A percentile compares a stretch with the other conserved stretches of the same genome.
Evolutionary conservation across 2,888 invertebrate genomes (phyloP).

Genomic region (Deilephila elpenor): DNA sequence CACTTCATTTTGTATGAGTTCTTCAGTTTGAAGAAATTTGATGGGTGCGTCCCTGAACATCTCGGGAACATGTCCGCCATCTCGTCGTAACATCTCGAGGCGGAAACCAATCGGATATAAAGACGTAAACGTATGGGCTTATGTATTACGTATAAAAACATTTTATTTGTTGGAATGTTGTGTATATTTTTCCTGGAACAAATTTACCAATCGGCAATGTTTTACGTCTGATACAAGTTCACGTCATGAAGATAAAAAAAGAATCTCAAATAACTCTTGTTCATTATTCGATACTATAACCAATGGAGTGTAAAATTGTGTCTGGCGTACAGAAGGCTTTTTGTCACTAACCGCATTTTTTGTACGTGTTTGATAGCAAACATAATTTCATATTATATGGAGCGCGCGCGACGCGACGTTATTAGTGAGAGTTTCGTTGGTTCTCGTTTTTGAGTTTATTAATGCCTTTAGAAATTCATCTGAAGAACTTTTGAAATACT

Average conservation of each 20-base stretch:
- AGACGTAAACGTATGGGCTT: no score
- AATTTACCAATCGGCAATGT: conserved; percentile 27
- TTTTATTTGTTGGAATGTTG: not conserved
- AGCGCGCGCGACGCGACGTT: not conserved
- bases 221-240: not conserved
- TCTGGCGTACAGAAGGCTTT: conserved; percentile 10
- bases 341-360: conserved; percentile 13
- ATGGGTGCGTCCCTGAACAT: no score
- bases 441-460: not conserved
- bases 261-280: not conserved
- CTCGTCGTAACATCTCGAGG: no score
- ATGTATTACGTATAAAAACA: no score
- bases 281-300: conserved; percentile 4
- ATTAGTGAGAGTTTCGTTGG: not conserved
- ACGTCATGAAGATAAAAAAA: not conserved
- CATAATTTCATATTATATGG: conserved; percentile 5
- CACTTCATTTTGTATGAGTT: no score
- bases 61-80: no score
- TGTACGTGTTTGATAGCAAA: not conserved
- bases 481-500: not conserved
- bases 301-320: conserved; percentile 21
- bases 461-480: no score
- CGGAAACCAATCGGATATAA: no score
- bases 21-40: no score
- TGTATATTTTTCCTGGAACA: conserved; percentile 8